Conservation (phyloP, 2,888 invertebrate species). For the Lasius platythorax region DNA sequence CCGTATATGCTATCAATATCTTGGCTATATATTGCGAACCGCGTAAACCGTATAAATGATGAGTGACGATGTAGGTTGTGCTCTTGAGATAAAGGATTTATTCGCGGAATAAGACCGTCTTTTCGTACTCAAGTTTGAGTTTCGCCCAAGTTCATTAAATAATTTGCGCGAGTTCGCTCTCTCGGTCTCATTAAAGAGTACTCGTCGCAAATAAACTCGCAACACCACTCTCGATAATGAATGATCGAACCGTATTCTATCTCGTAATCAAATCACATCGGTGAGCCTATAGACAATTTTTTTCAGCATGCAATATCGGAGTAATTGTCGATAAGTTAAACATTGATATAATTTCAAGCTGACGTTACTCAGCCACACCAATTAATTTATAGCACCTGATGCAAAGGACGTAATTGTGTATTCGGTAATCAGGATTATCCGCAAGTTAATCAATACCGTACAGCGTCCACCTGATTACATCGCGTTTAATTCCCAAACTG, state of each 20-base stretch:
- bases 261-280: constrained; percentile 29
- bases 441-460: constrained; percentile 51
- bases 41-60: constrained; percentile 64
- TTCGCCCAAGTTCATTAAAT: constrained; percentile 43
- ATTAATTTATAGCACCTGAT: constrained; percentile 53
- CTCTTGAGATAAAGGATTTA: constrained; percentile 73
- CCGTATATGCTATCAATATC: constrained; percentile 59
- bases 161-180: background rate
- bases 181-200: constrained; percentile 26
- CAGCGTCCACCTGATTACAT: constrained; percentile 47
- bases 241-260: constrained; percentile 19
- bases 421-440: constrained; percentile 53
- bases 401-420: constrained; percentile 52
- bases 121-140: constrained; percentile 11
- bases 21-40: constrained; percentile 42
- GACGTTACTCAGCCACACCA: constrained; percentile 43
- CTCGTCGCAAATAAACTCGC: constrained; percentile 5
- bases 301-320: background rate
- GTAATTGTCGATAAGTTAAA: constrained; percentile 41
- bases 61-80: constrained; percentile 65
- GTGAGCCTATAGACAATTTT: constrained; percentile 16
- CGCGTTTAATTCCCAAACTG: constrained; percentile 41
- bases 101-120: constrained; percentile 58
- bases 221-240: constrained; percentile 44
- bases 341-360: constrained; percentile 43